Base-by-base conservation (phyloP, 2,888 invertebrate species). In the Oligia strigilis region DNA sequence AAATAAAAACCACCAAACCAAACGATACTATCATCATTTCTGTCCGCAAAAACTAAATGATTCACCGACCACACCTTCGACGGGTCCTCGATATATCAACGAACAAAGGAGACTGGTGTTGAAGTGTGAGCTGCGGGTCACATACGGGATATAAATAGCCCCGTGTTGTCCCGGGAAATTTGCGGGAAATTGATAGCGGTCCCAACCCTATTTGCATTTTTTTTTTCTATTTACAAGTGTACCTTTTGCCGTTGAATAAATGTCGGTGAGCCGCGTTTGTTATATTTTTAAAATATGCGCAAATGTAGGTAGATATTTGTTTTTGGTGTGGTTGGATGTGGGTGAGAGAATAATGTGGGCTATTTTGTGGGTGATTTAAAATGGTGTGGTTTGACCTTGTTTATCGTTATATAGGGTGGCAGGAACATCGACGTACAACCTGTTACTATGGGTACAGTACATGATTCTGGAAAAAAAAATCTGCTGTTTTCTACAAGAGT, bases 61-160 rank as follows among this genome's bases (percentile, higher is more conserved):
- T 92, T 91, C 90, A 92, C 87, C 84, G 90, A 89, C 90, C 85
- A 84, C 91, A 93, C 93, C 93, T 94, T 91, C 90, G 92, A 90
- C 92, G 89, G 88, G 89, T 83, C 82, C 77, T 81, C 91, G 84
- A 93, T 94, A 93, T 92, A 93, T 94, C 92, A 91, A 80, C 82
- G 82, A 88, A 93, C 92, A 93, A 92, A 92, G 90, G 90, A 89
- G 84, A 75, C 90, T 93, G 93, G 84, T 86, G 89, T 85, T 94
- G 94, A 94, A 94, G 94, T 94, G 93, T 93, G 92, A 94, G 92
- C 91, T 91, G 92, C 93, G 89, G 91, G 90, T 90, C 91, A 91
- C 93, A 92, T 92, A 91, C 91, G 89, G 88, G 87, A 88, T 90
- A 92, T 92, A 92, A 92, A 92, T 92, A 92, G 91, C 89, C 78